phyloP scores from a whole-genome alignment of 1,140 invertebrate genomes.

The Nasonia giraulti region DNA sequence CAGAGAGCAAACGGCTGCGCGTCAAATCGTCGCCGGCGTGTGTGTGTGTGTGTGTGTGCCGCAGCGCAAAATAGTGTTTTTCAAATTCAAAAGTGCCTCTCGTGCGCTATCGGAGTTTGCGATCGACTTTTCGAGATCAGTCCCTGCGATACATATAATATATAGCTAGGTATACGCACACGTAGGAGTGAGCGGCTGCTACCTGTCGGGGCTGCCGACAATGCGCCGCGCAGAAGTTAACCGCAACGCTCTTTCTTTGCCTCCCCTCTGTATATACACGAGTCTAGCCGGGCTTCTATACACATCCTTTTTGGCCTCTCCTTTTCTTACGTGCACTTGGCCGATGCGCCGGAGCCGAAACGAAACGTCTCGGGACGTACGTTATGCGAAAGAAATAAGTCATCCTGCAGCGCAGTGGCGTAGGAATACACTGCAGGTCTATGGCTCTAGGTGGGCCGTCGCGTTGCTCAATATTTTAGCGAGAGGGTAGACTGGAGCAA shows the following conservation, averaged over 20 bases:
- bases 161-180: not conserved
- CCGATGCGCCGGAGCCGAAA: not conserved
- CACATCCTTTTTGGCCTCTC: not conserved
- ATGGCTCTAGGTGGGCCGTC: not conserved
- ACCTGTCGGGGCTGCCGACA: slow-evolving; percentile 66
- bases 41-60: not conserved
- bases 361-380: not conserved
- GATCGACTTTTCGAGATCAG: slow-evolving; percentile 19
- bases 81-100: not conserved
- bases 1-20: no score
- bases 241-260: slow-evolving; percentile 55
- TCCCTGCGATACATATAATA: not conserved
- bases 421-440: slow-evolving; percentile 50
- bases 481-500: no score
- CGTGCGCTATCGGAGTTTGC: not conserved
- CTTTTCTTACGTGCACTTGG: slow-evolving; percentile 13
- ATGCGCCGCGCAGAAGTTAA: slow-evolving; percentile 64
- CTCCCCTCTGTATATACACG: slow-evolving; percentile 13
- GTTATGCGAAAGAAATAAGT: slow-evolving; percentile 56
- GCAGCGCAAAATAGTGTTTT: not conserved
- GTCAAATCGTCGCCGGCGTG: no score
- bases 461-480: not conserved
- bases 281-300: not conserved
- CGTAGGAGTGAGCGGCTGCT: slow-evolving; percentile 25
- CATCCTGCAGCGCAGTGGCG: slow-evolving; percentile 49